These are phyloP conservation scores for Marisa cornuarietis DNA, from an alignment of 1,140 invertebrate species.

Conservation along the genomic window DNA sequence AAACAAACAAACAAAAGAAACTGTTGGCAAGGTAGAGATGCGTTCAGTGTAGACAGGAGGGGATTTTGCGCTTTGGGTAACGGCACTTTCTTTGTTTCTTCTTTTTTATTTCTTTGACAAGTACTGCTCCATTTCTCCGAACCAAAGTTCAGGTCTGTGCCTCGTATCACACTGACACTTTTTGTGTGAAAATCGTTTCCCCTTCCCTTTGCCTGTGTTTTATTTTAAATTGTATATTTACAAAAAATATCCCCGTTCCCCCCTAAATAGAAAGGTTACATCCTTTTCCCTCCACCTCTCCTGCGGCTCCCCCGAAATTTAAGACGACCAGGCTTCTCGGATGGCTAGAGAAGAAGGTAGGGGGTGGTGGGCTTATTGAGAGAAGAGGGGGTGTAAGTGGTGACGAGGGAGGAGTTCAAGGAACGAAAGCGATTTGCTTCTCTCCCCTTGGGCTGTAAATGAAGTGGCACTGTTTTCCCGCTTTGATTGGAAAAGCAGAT, in stretches of 20 bases:
- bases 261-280: too few species aligned
- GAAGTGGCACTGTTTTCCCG: conserved; percentile 23
- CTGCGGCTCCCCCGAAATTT: too few species aligned
- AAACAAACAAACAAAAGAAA: too few species aligned
- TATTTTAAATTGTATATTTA: background rate
- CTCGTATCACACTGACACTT: conserved; percentile 8
- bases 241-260: background rate
- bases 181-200: background rate
- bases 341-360: too few species aligned
- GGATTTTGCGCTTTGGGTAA: too few species aligned
- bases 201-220: background rate
- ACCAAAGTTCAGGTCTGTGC: conserved; percentile 20
- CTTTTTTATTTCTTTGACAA: background rate
- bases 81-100: too few species aligned
- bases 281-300: background rate
- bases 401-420: too few species aligned
- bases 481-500: conserved; percentile 21
- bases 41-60: conserved; percentile 3
- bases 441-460: conserved; percentile 4
- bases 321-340: too few species aligned
- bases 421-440: too few species aligned
- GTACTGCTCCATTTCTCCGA: conserved; percentile 22
- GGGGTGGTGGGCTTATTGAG: too few species aligned
- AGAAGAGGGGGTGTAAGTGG: background rate
- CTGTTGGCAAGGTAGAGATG: background rate